These are phyloP conservation scores for Ischnus inquisitorius DNA, from an alignment of 2,888 invertebrate species.

Conservation along the genomic window DNA sequence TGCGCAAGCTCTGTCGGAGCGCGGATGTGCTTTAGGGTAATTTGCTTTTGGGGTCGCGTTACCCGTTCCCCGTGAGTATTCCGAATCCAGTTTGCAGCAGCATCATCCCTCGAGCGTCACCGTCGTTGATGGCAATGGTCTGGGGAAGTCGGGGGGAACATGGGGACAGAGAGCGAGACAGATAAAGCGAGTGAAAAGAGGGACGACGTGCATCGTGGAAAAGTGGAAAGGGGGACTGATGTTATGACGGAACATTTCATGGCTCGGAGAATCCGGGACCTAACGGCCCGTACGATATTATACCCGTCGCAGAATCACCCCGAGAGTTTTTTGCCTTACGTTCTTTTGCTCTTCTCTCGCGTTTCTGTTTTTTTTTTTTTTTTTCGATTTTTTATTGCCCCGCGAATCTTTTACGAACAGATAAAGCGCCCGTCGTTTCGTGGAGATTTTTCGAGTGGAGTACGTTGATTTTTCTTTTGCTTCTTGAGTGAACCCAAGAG, in stretches of 20 bases:
- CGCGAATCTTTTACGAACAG: constrained; percentile 72
- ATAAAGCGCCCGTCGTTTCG: constrained; percentile 27
- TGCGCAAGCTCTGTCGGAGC: constrained; percentile 47
- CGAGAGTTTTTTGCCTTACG: constrained; percentile 63
- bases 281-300: constrained; percentile 84
- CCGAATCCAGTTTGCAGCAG: constrained; percentile 70
- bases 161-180: constrained; percentile 43
- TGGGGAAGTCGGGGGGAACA: constrained; percentile 60
- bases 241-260: constrained; percentile 84
- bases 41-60: constrained; percentile 66
- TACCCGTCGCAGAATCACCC: constrained; percentile 73
- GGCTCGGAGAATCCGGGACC: constrained; percentile 81
- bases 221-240: constrained; percentile 77
- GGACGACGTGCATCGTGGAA: constrained; percentile 74
- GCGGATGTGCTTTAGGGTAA: constrained; percentile 67
- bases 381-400: constrained; percentile 72
- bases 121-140: constrained; percentile 70
- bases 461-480: neutral
- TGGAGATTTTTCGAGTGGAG: constrained; percentile 20
- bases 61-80: constrained; percentile 56
- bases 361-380: constrained; percentile 63
- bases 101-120: constrained; percentile 64
- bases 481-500: neutral
- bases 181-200: constrained; percentile 71
- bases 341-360: constrained; percentile 61